A percentile compares a stretch with the other conserved stretches of the same genome.
Evolutionary conservation across 1,140 invertebrate genomes (phyloP).

Genomic region (Brachionus calyciflorus): DNA sequence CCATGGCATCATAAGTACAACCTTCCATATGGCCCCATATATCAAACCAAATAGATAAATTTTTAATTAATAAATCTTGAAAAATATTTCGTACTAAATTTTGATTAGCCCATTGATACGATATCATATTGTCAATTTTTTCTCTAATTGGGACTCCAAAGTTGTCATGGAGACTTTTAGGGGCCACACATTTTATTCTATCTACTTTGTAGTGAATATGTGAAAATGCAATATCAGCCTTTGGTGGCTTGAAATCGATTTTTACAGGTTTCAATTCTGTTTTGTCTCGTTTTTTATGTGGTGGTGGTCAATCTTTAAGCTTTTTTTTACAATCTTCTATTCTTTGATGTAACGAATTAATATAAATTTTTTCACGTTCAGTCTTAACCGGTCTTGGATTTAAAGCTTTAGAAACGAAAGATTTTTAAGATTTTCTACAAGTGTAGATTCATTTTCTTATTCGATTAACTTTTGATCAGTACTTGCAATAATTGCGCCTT

Average conservation of each 20-base stretch:
- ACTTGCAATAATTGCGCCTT: slow-evolving; percentile 6
- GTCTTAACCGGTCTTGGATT: neutral
- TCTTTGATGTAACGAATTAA: neutral
- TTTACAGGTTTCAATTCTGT: neutral
- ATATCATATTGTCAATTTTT: slow-evolving; percentile 17
- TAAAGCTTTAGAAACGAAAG: neutral
- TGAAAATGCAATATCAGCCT: neutral
- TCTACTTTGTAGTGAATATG: slow-evolving; percentile 25
- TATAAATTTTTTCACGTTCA: neutral
- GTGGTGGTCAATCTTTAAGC: slow-evolving; percentile 33
- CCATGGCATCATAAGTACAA: slow-evolving; percentile 46
- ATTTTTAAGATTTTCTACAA: neutral
- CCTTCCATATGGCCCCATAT: slow-evolving; percentile 43
- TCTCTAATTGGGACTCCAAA: slow-evolving; percentile 38
- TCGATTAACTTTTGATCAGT: neutral
- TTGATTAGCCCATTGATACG: slow-evolving; percentile 47
- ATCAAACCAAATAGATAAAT: slow-evolving; percentile 36
- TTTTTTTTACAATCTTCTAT: slow-evolving; percentile 46
- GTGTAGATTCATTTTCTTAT: neutral
- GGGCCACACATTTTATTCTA: neutral
- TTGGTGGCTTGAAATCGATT: neutral
- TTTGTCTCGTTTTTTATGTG: neutral
- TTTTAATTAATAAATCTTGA: neutral
- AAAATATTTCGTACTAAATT: slow-evolving; percentile 30
- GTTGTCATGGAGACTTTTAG: neutral